These are phyloP conservation scores for Coluber constrictor DNA, from an alignment of 2,797 vertebrate genomes.

Conservation along the genomic window DNA sequence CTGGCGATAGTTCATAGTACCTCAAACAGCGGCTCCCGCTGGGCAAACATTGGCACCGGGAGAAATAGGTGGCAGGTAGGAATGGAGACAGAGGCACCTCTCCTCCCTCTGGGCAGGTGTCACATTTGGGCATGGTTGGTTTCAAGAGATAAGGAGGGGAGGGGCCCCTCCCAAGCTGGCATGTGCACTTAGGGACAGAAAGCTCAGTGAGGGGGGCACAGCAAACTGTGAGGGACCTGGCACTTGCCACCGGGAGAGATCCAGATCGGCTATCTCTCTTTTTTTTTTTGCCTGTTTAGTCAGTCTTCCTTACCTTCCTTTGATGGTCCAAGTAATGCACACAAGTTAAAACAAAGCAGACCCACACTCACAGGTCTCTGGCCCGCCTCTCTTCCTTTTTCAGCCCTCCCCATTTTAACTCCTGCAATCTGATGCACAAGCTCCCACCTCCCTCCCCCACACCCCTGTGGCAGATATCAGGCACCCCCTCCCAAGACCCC, in stretches of 20 bases:
- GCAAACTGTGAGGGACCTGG: neutral
- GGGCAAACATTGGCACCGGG: neutral
- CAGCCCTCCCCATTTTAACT: neutral
- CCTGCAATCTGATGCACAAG: neutral
- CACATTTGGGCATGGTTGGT: neutral
- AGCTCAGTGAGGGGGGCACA: rapidly evolving
- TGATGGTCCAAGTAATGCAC: neutral
- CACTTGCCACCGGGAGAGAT: neutral
- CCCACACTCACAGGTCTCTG: neutral
- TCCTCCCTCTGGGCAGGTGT: rapidly evolving
- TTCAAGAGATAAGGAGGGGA: neutral
- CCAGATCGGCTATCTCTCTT: neutral
- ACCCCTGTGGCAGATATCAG: too few relatives aligned
- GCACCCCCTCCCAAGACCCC: neutral
- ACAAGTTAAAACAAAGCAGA: neutral
- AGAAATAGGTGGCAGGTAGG: neutral
- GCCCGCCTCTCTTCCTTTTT: neutral
- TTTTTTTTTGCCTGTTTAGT: neutral
- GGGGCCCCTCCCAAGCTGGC: neutral
- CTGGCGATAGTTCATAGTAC: neutral
- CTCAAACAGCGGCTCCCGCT: neutral
- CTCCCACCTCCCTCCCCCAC: neutral
- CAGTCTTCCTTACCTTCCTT: neutral
- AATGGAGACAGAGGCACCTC: neutral
- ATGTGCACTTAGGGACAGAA: neutral